Evolutionary conservation across 2,113 vertebrate genomes (phyloP).

Genomic region (Oxygymnocypris stewartii): DNA sequence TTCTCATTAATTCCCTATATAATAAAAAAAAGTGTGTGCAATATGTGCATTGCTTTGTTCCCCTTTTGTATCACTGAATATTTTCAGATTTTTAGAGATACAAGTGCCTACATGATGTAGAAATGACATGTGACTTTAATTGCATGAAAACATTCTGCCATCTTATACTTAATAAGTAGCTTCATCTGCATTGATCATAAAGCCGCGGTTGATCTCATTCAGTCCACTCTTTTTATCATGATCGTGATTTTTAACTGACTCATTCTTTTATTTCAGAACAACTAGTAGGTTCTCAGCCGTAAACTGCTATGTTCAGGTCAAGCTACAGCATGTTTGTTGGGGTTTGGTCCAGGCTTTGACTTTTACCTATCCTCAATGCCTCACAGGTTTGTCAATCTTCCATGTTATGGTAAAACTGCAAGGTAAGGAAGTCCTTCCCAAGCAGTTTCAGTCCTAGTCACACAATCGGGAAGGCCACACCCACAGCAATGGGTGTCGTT

Average conservation of each 20-base stretch:
- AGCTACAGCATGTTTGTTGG: slow-evolving; percentile 4
- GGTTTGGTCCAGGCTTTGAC: not conserved
- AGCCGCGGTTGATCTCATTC: not conserved
- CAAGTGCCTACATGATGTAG: not conserved
- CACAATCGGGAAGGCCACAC: not conserved
- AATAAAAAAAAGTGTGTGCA: not conserved
- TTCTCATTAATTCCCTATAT: not conserved
- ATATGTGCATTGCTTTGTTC: not conserved
- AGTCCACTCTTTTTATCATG: not conserved
- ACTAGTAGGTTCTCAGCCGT: not conserved
- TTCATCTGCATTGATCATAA: not conserved
- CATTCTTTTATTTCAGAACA: not conserved
- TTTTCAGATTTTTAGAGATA: not conserved
- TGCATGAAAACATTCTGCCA: not conserved
- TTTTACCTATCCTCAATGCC: not conserved
- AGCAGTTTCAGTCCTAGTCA: slow-evolving; percentile 9
- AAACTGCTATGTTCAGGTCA: not conserved
- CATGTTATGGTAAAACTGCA: not conserved
- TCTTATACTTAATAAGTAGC: not conserved
- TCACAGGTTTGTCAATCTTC: not conserved
- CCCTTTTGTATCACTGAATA: not conserved
- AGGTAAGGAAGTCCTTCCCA: not conserved
- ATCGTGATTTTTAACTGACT: not conserved
- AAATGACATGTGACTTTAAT: not conserved
- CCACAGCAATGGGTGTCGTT: not conserved